Percentiles rank a stretch among this genome's conserved stretches.
Conservation (phyloP, 2,888 invertebrate species). For the Drosophila rubida region DNA sequence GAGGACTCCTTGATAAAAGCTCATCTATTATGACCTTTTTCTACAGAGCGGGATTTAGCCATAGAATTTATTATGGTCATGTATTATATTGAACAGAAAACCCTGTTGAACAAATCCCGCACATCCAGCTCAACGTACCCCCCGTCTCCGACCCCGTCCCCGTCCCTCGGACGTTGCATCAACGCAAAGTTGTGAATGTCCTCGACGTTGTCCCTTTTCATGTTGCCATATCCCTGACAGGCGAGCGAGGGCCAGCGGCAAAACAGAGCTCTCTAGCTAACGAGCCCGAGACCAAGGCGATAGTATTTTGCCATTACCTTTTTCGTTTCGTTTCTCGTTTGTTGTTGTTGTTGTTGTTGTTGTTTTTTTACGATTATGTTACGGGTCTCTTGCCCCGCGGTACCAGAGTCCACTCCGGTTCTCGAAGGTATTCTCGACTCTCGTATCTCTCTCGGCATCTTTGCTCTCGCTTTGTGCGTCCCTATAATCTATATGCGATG, state of each 20-base stretch:
- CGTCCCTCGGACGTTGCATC: constrained; percentile 7
- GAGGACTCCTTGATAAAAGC: constrained; percentile 55
- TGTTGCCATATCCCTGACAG: constrained; percentile 38
- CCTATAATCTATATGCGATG: constrained; percentile 71
- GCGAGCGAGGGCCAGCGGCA: constrained; percentile 1
- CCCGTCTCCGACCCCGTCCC: constrained; percentile 1
- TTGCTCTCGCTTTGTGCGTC: constrained; percentile 49
- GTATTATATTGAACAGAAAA: constrained; percentile 73
- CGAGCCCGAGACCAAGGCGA: constrained; percentile 33
- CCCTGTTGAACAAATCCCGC: constrained; percentile 24
- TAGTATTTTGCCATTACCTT: constrained; percentile 75
- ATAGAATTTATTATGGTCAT: constrained; percentile 79
- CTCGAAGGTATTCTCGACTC: constrained; percentile 50
- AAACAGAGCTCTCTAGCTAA: constrained; percentile 11
- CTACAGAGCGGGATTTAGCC: constrained; percentile 74
- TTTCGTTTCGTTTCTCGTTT: constrained; percentile 8
- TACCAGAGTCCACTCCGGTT: constrained; percentile 6
- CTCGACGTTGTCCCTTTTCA: constrained; percentile 48
- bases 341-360: no score
- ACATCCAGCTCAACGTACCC: constrained; percentile 8
- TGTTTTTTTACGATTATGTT: constrained; percentile 61
- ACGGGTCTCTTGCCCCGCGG: constrained; percentile 43
- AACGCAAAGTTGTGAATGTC: constrained; percentile 41
- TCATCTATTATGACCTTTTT: constrained; percentile 81
- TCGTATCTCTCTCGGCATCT: constrained; percentile 64